Base-by-base conservation (phyloP, 2,113 vertebrate species). In the Lagopus muta region DNA sequence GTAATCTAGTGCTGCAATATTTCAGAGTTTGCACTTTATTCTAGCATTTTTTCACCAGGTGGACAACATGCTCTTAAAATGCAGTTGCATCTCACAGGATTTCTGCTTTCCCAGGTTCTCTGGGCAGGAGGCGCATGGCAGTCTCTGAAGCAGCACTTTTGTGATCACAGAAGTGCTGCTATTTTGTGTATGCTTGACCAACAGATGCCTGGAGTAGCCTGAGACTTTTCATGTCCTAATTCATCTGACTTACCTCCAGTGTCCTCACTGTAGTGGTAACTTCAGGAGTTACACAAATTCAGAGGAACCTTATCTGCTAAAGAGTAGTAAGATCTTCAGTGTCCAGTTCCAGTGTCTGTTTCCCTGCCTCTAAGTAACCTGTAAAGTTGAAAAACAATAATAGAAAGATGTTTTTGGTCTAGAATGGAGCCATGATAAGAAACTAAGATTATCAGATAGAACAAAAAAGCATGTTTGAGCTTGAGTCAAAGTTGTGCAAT, bases 31-130 rank as follows among this genome's bases (percentile, higher is more conserved):
- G 8, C 2, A 4, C 19, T 40, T 69, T 15, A 21, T 24, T 61
- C 28, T 48, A 1, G 0, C 36, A 14, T 16, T 6, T 61, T 14
- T 65, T 69, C 6, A 0, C 25, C 34, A 1, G 1, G 9, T 25
- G 43, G 32, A 19, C 60, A 36, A 32, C 32, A 25, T 7, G 34
- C 3, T 50, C 9, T 40, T 7, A 4, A 25, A 5, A 38, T 54
- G 52, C 27, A 54, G 15, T 13, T 30, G 8, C 27, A 54, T 30
- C 52, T 54, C 27, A 54, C 52, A 28, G 5, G 8, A n/a, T 75
- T 76, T 38, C 34, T 88, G 10, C 14, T 76, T 64, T 80, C 48
- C 34, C 5, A 13, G 0, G 8, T 60, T 82, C 48, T 82, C 25
- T 16, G 48, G 30, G 42, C 38, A 82, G 27, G 47, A 67, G 34